Conservation (phyloP, 2,113 vertebrate genomes). For the Brachirus orientalis region DNA sequence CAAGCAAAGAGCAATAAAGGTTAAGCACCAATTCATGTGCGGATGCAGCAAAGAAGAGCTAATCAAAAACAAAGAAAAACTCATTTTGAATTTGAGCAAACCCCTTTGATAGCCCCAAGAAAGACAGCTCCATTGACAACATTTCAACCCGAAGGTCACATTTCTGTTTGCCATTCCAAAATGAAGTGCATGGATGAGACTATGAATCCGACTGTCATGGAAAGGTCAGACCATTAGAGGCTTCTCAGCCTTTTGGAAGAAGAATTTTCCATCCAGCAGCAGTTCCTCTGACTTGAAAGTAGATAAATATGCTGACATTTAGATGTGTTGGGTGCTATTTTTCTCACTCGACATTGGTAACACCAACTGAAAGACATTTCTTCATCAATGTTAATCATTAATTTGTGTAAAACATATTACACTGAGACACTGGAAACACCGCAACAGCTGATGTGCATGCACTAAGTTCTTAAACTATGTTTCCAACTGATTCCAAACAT, state of each 20-base stretch:
- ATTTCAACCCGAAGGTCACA: conserved; percentile 53
- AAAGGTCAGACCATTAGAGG: conserved; percentile 55
- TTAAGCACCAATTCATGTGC: conserved; percentile 31
- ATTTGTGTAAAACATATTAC: not conserved
- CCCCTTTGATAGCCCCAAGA: conserved; percentile 11
- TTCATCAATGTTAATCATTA: conserved; percentile 13
- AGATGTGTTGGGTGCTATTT: not conserved
- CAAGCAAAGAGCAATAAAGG: conserved; percentile 21
- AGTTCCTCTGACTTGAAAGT: conserved; percentile 6
- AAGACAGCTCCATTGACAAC: conserved; percentile 31
- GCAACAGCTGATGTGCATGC: too few relatives aligned
- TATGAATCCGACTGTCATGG: conserved; percentile 14
- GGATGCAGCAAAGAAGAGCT: not conserved
- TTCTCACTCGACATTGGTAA: conserved; percentile 11
- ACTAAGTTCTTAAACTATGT: too few relatives aligned
- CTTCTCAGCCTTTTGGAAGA: conserved; percentile 21
- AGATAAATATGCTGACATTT: conserved; percentile 50
- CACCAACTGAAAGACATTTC: conserved; percentile 11
- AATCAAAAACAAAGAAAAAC: conserved; percentile 20
- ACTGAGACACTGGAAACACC: too few relatives aligned
- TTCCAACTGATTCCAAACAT: too few relatives aligned
- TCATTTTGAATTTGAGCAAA: conserved; percentile 6
- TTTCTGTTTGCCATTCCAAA: conserved; percentile 12
- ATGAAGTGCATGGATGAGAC: conserved; percentile 14
- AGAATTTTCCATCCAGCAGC: conserved; percentile 14